phyloP scores from a whole-genome alignment of 1,140 invertebrate genomes.

The Apis mellifera region Amel_HAv3.1 CM009937.2:11652501-11653000 shows the following conservation, averaged over 20 bases:
- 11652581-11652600: neutral
- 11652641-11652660: neutral
- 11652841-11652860: too few relatives aligned
- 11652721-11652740: too few relatives aligned
- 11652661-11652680: too few relatives aligned
- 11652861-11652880: too few relatives aligned
- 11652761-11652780: neutral
- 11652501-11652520: neutral
- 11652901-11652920: too few relatives aligned
- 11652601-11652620: slow-evolving; percentile 10
- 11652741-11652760: neutral
- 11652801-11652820: too few relatives aligned
- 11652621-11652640: slow-evolving; percentile 46
- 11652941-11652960: too few relatives aligned
- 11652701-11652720: neutral
- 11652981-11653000: neutral
- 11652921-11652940: neutral
- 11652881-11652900: too few relatives aligned
- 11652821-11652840: too few relatives aligned
- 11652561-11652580: neutral
- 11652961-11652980: too few relatives aligned
- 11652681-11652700: neutral
- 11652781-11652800: too few relatives aligned
- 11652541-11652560: neutral
- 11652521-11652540: neutral